Evolutionary conservation across 92 coral and sea anemone species (phyloP), one percentile per base, ranked within the genome.

Genomic region (Phymanthus crucifer): DNA sequence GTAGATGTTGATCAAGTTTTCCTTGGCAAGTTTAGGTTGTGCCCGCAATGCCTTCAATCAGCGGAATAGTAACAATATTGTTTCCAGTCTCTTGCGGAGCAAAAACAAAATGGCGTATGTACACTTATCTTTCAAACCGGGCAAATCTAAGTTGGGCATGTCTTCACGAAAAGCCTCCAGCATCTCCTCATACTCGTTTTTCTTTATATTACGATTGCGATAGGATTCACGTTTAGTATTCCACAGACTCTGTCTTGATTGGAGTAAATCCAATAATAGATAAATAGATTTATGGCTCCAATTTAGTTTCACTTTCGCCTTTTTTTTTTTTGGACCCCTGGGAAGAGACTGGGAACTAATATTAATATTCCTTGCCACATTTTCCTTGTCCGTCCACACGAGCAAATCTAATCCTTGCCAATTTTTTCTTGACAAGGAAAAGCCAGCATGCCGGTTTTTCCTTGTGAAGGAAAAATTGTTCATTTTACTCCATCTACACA

Each of bases 61-160:
- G n/a, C n/a, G n/a, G n/a, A n/a, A n/a, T n/a, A n/a, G n/a, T n/a
- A n/a, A n/a, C n/a, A n/a, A n/a, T n/a, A n/a, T n/a, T n/a, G n/a
- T n/a, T n/a, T n/a, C n/a, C n/a, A n/a, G n/a, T n/a, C n/a, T n/a
- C n/a, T n/a, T n/a, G n/a, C n/a, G n/a, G n/a, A n/a, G n/a, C n/a
- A n/a, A n/a, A n/a, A n/a, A n/a, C n/a, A 69, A 76, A 35, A 35
- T 34, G 18, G 47, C 19, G 11, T 74, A 26, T 4, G 45, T 33
- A n/a, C 48, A 18, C 61, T 71, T 80, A 65, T 78, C 66, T 80
- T 80, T 80, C 34, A 80, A 72, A 76, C 78, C 80, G 13, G 86
- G 86, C 81, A 89, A 81, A 67, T 81, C 86, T 68, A 84, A 56
- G 65, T 75, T 80, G 68, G 86, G 91, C 82, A 80, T 78, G 69